phyloP scores from a whole-genome alignment of 30 jellyfish, hydroid and myxozoan species.

The Cassiopea andromeda region DNA sequence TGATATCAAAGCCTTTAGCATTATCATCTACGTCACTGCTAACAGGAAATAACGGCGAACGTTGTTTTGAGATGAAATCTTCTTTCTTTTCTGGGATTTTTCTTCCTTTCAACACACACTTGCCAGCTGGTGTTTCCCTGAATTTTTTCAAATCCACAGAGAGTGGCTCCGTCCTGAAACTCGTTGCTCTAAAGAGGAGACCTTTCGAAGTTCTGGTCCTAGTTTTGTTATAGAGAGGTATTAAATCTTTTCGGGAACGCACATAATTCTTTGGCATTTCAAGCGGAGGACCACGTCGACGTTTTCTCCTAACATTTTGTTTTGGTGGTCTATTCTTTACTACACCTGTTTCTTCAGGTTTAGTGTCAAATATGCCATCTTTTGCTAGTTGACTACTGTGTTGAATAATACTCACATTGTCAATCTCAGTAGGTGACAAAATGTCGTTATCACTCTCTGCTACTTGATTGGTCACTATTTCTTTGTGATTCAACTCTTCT shows the following conservation, averaged over 20 bases:
- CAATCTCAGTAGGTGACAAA: not conserved
- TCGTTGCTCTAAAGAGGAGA: not conserved
- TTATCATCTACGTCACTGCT: not conserved
- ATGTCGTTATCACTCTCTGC: not conserved
- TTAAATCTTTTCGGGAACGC: not conserved
- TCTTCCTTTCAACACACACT: not conserved
- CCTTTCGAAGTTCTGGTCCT: not conserved
- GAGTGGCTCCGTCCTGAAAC: conserved; percentile 11
- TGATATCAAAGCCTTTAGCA: conserved; percentile 3
- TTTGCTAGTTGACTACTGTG: not conserved
- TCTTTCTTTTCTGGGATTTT: not conserved
- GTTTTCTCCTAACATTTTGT: not conserved
- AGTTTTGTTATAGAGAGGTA: not conserved
- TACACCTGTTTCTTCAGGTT: not conserved
- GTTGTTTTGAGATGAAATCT: not conserved
- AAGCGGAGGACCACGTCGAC: conserved; percentile 17
- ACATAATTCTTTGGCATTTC: conserved; percentile 3
- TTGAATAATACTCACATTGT: not conserved
- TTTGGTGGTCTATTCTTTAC: not conserved
- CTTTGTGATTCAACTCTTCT: not conserved
- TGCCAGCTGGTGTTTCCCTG: not conserved
- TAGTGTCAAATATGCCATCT: not conserved
- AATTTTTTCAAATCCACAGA: not conserved
- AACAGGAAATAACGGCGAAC: not conserved
- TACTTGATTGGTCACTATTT: not conserved